Evolutionary conservation across 2,888 invertebrate species (phyloP).

Genomic region (Steromphala cineraria): DNA sequence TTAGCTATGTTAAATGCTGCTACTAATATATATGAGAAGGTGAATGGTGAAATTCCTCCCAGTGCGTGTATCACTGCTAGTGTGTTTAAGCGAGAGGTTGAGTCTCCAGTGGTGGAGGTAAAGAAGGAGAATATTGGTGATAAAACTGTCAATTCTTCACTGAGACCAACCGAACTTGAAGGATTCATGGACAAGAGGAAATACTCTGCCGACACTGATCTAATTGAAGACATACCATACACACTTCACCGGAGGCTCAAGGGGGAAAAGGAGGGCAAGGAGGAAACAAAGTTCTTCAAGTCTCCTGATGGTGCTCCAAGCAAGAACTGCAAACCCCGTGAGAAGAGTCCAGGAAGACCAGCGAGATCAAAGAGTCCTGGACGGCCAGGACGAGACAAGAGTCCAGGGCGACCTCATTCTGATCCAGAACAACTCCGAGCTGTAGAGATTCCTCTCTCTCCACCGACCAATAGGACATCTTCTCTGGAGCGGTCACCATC

Average conservation of each 20-base stretch:
- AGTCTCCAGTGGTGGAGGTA: background rate
- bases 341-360: conserved; percentile 30
- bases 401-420: conserved; percentile 25
- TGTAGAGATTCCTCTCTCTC: conserved; percentile 16
- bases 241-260: conserved; percentile 62
- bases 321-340: background rate
- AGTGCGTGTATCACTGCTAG: conserved; percentile 46
- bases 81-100: conserved; percentile 28
- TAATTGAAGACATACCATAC: conserved; percentile 73
- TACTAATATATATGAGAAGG: background rate
- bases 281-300: conserved; percentile 40
- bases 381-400: background rate
- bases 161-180: conserved; percentile 11
- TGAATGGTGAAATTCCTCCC: conserved; percentile 29
- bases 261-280: conserved; percentile 34
- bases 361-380: background rate
- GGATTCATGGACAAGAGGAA: conserved; percentile 15
- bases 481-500: conserved; percentile 60
- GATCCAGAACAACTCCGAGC: conserved; percentile 39
- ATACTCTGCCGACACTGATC: conserved; percentile 44
- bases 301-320: conserved; percentile 22
- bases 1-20: background rate
- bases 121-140: conserved; percentile 4
- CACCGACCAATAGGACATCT: conserved; percentile 32
- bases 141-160: background rate